These are phyloP conservation scores for Brachionus koreanus DNA, from an alignment of 1,140 invertebrate genomes.

Conservation along the genomic window DNA sequence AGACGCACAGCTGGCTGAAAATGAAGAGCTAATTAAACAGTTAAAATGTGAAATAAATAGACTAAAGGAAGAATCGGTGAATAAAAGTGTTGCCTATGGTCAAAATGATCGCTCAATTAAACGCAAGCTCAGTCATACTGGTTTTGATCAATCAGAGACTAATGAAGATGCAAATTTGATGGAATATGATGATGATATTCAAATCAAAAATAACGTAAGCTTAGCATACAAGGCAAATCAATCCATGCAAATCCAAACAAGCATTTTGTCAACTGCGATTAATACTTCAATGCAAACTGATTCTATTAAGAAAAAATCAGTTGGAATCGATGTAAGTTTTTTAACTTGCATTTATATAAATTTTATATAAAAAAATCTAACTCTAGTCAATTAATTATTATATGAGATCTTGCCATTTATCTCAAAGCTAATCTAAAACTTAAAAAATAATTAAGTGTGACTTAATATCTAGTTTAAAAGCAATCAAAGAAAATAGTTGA, in stretches of 20 bases:
- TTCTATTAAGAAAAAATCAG: background rate
- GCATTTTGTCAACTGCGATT: background rate
- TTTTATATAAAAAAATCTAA: background rate
- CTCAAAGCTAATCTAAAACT: too few relatives aligned
- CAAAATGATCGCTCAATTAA: conserved; percentile 2
- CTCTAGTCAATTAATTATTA: too few relatives aligned
- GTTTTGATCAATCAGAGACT: background rate
- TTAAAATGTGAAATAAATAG: background rate
- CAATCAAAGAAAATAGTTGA: too few relatives aligned
- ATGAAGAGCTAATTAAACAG: background rate
- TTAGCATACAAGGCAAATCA: background rate
- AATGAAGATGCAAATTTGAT: conserved; percentile 35
- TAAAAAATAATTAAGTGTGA: too few relatives aligned
- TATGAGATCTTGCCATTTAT: too few relatives aligned
- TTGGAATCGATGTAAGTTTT: conserved; percentile 19
- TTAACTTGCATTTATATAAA: background rate
- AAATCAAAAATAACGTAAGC: background rate
- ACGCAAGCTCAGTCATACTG: background rate
- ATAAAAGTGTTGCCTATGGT: background rate
- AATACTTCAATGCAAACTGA: conserved; percentile 24
- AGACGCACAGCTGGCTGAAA: background rate
- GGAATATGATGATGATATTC: conserved; percentile 14
- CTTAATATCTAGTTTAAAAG: too few relatives aligned
- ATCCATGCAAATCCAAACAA: conserved; percentile 31
- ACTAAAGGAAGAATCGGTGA: background rate